Base-by-base conservation (phyloP, 1,140 invertebrate genomes). In the Aphidius ervi region DNA sequence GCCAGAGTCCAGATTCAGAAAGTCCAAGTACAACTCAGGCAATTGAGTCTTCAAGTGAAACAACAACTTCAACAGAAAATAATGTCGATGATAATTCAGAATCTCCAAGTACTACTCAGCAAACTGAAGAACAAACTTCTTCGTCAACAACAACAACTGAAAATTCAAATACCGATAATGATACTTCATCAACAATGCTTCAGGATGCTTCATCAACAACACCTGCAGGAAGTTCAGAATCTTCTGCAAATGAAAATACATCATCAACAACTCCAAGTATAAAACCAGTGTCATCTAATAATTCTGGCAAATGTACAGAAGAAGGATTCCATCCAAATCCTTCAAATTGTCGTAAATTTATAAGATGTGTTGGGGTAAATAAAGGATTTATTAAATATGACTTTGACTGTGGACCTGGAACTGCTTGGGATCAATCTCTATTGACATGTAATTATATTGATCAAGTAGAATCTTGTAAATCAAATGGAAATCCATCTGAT, bases 251-350 rank as follows among this genome's bases (percentile, higher is more conserved):
- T 16, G n/a, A 46, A 71, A 69, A 55, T 67, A 74, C 58, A 69
- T 76, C 16, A 74, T 77, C 50, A 68, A 72, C 59, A 75, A 74
- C 63, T 5, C 65, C 65, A n/a, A 76, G 69, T n/a, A 71, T 77
- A 20, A 76, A 74, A 37, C 78, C 73, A 5, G 70, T 79, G 23
- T 81, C 78, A 9, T 47, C 56, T 10, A 16, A 45, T 7, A 31
- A 8, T 42, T 20, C 7, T 48, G 82, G 85, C 47, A 77, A 84
- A 16, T 88, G 88, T 37, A 77, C 84, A 1, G 5, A 50, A n/a
- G 86, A 87, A 74, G 88, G 88, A 4, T 90, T 88, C 66, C 83
- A 83, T 65, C 78, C 81, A 6, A 80, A 89, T 71, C 81, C 85
- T 53, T 62, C 72, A n/a, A 76, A 86, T 65, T 86, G 85, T 67